Conservation (phyloP, 2,888 invertebrate species). For the Eristalis arbustorum region DNA sequence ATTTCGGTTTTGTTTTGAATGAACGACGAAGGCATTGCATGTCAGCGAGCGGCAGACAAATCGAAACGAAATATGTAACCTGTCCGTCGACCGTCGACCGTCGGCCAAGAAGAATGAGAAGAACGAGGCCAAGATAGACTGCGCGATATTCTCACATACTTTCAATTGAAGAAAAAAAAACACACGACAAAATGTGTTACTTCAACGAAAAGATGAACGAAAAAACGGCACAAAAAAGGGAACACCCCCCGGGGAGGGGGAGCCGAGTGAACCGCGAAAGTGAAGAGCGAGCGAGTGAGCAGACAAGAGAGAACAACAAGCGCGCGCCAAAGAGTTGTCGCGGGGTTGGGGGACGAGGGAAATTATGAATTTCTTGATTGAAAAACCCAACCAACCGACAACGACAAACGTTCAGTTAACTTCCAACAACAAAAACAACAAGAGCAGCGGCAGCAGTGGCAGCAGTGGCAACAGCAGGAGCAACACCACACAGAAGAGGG, state of each 20-base stretch:
- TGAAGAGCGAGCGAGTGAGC: slow-evolving; percentile 37
- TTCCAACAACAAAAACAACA: background rate
- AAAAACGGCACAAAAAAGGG: background rate
- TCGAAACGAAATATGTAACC: no score
- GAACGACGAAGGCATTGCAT: background rate
- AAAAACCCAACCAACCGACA: background rate
- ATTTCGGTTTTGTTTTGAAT: background rate
- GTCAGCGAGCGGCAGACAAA: no score
- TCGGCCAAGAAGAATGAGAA: background rate
- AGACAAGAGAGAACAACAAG: background rate
- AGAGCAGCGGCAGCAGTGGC: background rate
- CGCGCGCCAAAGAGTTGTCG: background rate
- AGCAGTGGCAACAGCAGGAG: no score
- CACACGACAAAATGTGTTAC: slow-evolving; percentile 44
- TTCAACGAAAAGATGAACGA: slow-evolving; percentile 16
- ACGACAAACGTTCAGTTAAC: background rate
- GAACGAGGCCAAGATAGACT: slow-evolving; percentile 34
- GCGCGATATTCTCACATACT: slow-evolving; percentile 49
- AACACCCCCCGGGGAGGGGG: background rate
- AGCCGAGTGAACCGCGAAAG: slow-evolving; percentile 3
- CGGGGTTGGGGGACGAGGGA: background rate
- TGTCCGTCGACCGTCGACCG: no score
- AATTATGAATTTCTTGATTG: slow-evolving; percentile 2
- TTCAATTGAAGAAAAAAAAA: slow-evolving; percentile 49
- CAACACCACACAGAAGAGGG: no score